Evolutionary conservation across 2,888 invertebrate genomes (phyloP).

Genomic region (Coleophora deauratella): DNA sequence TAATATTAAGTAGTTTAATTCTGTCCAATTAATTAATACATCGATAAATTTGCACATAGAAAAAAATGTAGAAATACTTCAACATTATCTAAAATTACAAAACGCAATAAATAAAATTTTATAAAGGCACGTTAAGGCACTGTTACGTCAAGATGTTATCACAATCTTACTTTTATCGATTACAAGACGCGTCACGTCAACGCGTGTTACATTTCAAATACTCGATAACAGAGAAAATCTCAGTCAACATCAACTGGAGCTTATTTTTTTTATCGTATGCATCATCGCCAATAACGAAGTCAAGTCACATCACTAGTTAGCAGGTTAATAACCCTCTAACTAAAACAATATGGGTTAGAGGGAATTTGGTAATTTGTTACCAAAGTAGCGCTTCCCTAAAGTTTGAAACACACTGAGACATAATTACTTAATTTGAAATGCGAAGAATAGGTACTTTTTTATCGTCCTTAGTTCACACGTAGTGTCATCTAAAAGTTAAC

Average conservation of each 20-base stretch:
- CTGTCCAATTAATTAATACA: slow-evolving; percentile 47
- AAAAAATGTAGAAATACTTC: slow-evolving; percentile 56
- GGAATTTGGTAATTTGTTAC: slow-evolving; percentile 55
- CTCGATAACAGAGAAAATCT: no score
- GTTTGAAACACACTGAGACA: slow-evolving; percentile 17
- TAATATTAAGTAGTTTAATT: slow-evolving; percentile 54
- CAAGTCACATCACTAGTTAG: slow-evolving; percentile 24
- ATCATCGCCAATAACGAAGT: not conserved
- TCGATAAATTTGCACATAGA: slow-evolving; percentile 48
- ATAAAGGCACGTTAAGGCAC: slow-evolving; percentile 72
- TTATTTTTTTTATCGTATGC: not conserved
- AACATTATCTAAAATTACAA: slow-evolving; percentile 57
- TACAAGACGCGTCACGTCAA: slow-evolving; percentile 23
- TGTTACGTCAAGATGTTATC: slow-evolving; percentile 68
- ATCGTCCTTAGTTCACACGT: no score
- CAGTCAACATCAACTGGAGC: no score
- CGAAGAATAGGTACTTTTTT: no score
- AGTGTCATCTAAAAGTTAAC: no score
- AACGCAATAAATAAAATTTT: slow-evolving; percentile 65
- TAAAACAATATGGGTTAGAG: slow-evolving; percentile 64
- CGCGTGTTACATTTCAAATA: no score
- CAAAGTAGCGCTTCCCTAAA: slow-evolving; percentile 23
- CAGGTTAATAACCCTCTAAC: slow-evolving; percentile 59
- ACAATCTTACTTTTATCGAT: slow-evolving; percentile 56
- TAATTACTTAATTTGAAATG: no score